phyloP scores from a whole-genome alignment of 1,140 invertebrate genomes.

The Dinoponera quadriceps region DNA sequence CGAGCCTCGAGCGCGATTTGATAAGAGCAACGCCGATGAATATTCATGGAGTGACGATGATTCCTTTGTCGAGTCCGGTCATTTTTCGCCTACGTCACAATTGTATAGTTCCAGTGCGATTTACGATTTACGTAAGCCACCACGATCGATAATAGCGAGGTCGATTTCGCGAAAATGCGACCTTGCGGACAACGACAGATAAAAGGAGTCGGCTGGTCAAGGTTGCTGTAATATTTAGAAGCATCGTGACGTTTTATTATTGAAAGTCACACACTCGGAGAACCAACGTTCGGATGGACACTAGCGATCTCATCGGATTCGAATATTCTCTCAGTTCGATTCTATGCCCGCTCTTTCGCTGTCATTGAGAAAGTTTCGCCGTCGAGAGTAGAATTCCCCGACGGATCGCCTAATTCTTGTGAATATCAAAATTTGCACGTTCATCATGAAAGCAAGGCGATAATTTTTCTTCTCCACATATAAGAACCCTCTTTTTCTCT shows the following conservation, averaged over 20 bases:
- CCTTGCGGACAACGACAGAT: neutral
- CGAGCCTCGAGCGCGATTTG: neutral
- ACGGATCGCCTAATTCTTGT: no score
- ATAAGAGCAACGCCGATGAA: conserved; percentile 44
- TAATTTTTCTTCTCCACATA: no score
- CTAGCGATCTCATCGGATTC: neutral
- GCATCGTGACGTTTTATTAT: neutral
- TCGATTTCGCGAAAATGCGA: conserved; percentile 28
- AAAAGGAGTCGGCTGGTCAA: conserved; percentile 14
- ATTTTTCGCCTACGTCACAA: conserved; percentile 22
- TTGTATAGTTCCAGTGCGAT: conserved; percentile 57
- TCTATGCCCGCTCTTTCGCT: neutral
- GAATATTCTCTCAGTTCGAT: neutral
- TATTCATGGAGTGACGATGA: conserved; percentile 53
- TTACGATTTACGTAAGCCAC: conserved; percentile 62
- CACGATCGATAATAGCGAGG: conserved; percentile 28
- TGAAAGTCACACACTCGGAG: neutral
- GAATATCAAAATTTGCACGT: no score
- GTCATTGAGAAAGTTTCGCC: neutral
- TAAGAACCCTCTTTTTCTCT: no score
- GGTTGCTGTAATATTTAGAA: neutral
- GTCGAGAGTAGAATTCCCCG: neutral
- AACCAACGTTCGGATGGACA: neutral
- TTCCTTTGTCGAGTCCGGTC: conserved; percentile 16
- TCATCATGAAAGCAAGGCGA: no score